Conservation (phyloP, 2,888 invertebrate species). For the Blera fallax region DNA sequence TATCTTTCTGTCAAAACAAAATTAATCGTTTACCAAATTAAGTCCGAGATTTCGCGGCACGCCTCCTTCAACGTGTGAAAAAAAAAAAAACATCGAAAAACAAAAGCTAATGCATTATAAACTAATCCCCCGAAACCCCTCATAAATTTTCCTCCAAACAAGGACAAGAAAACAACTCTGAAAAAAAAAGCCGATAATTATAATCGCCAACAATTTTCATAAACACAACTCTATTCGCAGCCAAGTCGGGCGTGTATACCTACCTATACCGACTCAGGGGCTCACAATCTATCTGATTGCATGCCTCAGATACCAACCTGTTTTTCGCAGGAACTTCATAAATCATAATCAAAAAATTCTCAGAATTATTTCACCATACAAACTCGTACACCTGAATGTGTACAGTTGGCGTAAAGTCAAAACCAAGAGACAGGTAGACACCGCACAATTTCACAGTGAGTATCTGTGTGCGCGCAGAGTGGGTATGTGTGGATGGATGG, state of each 20-base stretch:
- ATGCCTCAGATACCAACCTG: conserved; percentile 60
- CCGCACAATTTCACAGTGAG: background rate
- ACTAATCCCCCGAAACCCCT: background rate
- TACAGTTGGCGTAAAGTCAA: conserved; percentile 39
- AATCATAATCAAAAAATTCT: conserved; percentile 72
- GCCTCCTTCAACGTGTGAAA: background rate
- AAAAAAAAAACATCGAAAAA: background rate
- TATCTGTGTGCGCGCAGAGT: background rate
- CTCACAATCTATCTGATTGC: conserved; percentile 45
- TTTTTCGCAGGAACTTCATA: conserved; percentile 71
- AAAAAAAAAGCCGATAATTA: conserved; percentile 1
- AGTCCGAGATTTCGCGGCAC: background rate
- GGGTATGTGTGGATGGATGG: background rate
- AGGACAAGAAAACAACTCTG: background rate
- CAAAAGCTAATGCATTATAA: conserved; percentile 23
- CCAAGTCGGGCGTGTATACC: background rate
- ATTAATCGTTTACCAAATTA: conserved; percentile 9
- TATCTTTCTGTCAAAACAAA: background rate
- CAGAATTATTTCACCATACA: conserved; percentile 60
- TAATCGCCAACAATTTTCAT: conserved; percentile 24
- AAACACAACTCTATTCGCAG: conserved; percentile 15
- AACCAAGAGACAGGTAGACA: conserved; percentile 52
- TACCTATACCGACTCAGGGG: background rate
- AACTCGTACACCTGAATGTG: conserved; percentile 41
- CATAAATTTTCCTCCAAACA: conserved; percentile 22